These are phyloP conservation scores for Eretmochelys imbricata DNA, from an alignment of 2,113 vertebrate species.

Conservation along the genomic window DNA sequence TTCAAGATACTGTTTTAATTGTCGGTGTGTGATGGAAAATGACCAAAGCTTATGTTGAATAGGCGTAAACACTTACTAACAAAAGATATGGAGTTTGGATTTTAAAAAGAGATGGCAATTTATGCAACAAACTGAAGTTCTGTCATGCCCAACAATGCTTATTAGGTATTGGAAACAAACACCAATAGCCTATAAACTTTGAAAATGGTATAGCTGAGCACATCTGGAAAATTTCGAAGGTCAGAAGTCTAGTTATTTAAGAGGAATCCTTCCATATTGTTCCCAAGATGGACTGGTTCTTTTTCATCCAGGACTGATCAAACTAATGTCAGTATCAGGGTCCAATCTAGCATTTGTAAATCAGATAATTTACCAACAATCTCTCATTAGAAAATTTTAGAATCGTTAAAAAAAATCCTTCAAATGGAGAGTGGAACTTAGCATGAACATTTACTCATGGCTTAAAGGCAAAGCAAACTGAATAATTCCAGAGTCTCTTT, in stretches of 20 bases:
- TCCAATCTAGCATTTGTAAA: not conserved
- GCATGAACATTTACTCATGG: not conserved
- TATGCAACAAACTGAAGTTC: not conserved
- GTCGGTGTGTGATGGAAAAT: not conserved
- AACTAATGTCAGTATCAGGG: not conserved
- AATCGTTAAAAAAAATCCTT: not conserved
- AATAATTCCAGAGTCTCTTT: not conserved
- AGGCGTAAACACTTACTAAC: not conserved
- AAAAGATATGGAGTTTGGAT: not conserved
- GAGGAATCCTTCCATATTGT: not conserved
- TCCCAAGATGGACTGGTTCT: not conserved
- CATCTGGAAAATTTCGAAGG: not conserved
- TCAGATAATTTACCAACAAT: not conserved
- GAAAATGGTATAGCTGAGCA: not conserved
- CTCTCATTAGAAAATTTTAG: not conserved
- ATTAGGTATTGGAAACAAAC: not conserved
- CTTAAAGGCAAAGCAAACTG: not conserved
- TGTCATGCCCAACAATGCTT: not conserved
- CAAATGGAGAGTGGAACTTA: not conserved
- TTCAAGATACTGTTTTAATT: not conserved
- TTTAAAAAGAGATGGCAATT: not conserved
- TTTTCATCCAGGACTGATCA: not conserved
- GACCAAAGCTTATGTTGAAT: not conserved
- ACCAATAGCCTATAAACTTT: not conserved
- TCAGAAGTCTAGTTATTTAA: not conserved